Base-by-base conservation (phyloP, 2,888 invertebrate species). In the Cryptus viduatorius region DNA sequence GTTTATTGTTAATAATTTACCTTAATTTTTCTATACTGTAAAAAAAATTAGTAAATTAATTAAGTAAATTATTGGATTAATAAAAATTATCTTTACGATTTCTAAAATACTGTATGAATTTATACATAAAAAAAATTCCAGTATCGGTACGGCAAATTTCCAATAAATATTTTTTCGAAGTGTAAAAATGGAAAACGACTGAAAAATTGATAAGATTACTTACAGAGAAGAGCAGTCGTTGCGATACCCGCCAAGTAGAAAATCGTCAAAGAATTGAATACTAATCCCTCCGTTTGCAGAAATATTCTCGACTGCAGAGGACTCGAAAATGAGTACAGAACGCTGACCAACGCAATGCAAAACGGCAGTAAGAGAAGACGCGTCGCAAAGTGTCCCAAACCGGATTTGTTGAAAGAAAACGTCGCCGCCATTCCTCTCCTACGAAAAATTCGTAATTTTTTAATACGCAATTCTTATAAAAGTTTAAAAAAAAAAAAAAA, bases 341-440 rank as follows among this genome's bases (percentile, higher is more conserved):
- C 88, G 69, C 91, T 93, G 31, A 93, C 85, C 12, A 93, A 73
- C 8, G 92, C 91, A 8, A 93, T 87, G 1, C 90, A 96, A 31
- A 97, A 93, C 0, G 98, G 98, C 65, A 98, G 92, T 4, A 96
- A 94, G 75, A 98, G 94, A 10, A 98, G 92, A 61, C 98, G 95
- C 89, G 98, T 95, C 86, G 96, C 96, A 87, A 98, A 95, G 84
- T 97, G 96, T 86, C 96, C 96, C 79, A 98, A 91, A 16, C 98
- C 98, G 72, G 96, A 95, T 89, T 95, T 95, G 87, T 96, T 97
- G 85, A 97, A 95, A 85, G 96, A 97, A 90, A 97, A 96, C 24
- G 97, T 97, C 0, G 97, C 96, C 0, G 96, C 96, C 89, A 97
- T 94, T 82, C 97, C 95, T 92, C 98, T 95, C 93, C 98, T 98